These are phyloP conservation scores for Atractosteus spatula DNA, from an alignment of 2,113 vertebrate genomes.

Conservation along the genomic window DNA sequence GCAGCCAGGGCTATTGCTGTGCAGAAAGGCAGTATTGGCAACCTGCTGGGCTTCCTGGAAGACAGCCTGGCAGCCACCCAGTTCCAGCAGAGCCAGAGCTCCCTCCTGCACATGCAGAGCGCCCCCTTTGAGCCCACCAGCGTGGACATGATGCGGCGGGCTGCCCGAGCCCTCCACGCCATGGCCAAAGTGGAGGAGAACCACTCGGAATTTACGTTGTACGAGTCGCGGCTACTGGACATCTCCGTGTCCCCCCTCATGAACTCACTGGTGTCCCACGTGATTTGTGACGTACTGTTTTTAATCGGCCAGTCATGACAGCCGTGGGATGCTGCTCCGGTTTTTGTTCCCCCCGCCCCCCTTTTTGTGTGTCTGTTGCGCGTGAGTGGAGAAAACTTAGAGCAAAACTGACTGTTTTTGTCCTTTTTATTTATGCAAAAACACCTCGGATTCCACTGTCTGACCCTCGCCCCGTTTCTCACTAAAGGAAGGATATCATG, in stretches of 20 bases:
- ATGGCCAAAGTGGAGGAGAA: constrained; percentile 98
- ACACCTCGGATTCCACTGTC: constrained; percentile 95
- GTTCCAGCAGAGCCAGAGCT: constrained; percentile 94
- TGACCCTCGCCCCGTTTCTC: constrained; percentile 83
- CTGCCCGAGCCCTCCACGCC: constrained; percentile 91
- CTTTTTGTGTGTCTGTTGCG: constrained; percentile 76
- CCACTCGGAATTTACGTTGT: constrained; percentile 97
- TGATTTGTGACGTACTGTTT: constrained; percentile 99
- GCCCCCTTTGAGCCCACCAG: constrained; percentile 95
- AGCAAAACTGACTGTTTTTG: constrained; percentile 83
- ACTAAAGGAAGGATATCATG: constrained; percentile 70
- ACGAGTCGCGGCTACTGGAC: constrained; percentile 98
- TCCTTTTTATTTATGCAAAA: constrained; percentile 99
- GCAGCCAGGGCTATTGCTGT: constrained; percentile 94
- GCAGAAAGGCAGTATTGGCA: constrained; percentile 96
- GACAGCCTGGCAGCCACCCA: constrained; percentile 97
- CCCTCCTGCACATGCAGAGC: constrained; percentile 91
- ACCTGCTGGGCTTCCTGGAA: constrained; percentile 94
- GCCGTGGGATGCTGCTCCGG: constrained; percentile 82
- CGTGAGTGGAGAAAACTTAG: constrained; percentile 87
- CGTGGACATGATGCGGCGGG: constrained; percentile 99
- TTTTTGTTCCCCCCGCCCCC: constrained; percentile 52
- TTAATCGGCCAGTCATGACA: constrained; percentile 99
- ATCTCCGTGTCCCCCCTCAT: constrained; percentile 97
- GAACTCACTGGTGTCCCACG: constrained; percentile 98